Percentiles rank a stretch among this genome's conserved stretches.
phyloP scores from a whole-genome alignment of 2,797 vertebrate species.

The Adrianichthys oophorus region DNA sequence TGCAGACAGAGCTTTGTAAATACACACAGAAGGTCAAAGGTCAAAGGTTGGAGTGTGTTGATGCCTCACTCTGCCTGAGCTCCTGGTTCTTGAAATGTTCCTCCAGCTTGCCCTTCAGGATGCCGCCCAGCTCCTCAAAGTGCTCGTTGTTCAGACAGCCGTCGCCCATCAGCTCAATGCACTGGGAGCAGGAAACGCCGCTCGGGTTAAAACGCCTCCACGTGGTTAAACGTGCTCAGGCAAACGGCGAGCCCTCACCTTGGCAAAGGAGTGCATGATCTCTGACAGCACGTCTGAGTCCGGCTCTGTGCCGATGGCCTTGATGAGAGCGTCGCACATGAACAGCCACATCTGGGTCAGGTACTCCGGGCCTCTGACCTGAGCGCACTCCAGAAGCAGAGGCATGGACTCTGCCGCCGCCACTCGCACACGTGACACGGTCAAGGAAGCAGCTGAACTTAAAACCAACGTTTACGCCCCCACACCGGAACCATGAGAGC shows the following conservation, averaged over 20 bases:
- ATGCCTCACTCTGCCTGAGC: slow-evolving; percentile 86
- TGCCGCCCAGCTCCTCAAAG: slow-evolving; percentile 95
- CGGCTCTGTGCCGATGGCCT: slow-evolving; percentile 95
- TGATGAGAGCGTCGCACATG: slow-evolving; percentile 98
- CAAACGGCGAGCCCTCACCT: slow-evolving; percentile 74
- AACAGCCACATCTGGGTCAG: slow-evolving; percentile 99
- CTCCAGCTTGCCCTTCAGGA: slow-evolving; percentile 94
- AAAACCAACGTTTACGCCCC: rapidly evolving
- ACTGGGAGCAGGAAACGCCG: slow-evolving; percentile 69
- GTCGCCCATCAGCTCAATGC: slow-evolving; percentile 97
- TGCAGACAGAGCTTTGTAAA: slow-evolving; percentile 9
- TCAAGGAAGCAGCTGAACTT: slow-evolving; percentile 69
- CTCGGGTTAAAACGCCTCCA: background rate
- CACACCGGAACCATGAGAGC: too few relatives aligned
- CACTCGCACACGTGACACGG: slow-evolving; percentile 86
- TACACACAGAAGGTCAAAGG: too few relatives aligned
- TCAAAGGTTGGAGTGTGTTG: too few relatives aligned
- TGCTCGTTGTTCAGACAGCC: slow-evolving; percentile 97
- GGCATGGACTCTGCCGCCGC: slow-evolving; percentile 98
- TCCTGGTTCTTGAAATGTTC: slow-evolving; percentile 99
- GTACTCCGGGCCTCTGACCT: slow-evolving; percentile 93
- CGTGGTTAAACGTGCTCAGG: background rate
- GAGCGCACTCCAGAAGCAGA: slow-evolving; percentile 92
- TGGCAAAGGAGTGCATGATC: slow-evolving; percentile 99
- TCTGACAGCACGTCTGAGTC: slow-evolving; percentile 97